Evolutionary conservation across 1,140 invertebrate genomes (phyloP).

Genomic region (Solenopsis invicta): DNA sequence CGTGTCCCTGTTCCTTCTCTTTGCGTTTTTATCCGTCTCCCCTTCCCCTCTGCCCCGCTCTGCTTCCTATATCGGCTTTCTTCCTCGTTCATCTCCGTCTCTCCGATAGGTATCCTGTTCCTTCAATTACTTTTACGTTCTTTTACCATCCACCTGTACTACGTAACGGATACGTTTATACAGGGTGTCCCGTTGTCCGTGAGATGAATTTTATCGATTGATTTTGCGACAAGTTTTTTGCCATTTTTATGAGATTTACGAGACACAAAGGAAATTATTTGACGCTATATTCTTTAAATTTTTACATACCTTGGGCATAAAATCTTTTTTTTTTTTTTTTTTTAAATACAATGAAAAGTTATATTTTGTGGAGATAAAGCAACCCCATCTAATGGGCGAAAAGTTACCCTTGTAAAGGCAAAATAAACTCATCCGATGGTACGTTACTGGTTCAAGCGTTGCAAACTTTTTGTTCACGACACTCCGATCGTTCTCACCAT

Average conservation of each 20-base stretch:
- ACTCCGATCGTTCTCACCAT: not conserved
- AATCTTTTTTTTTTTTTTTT: conserved; percentile 10
- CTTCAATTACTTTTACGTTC: conserved; percentile 56
- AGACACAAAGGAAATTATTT: not conserved
- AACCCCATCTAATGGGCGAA: not conserved
- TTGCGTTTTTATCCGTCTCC: conserved; percentile 42
- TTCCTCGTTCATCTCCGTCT: conserved; percentile 47
- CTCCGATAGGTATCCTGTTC: conserved; percentile 7
- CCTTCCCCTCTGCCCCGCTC: conserved; percentile 61
- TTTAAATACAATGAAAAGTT: not conserved
- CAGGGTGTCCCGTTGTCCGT: conserved; percentile 12
- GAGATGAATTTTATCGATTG: not conserved
- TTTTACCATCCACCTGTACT: conserved; percentile 64
- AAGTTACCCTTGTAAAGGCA: not conserved
- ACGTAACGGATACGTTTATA: conserved; percentile 47
- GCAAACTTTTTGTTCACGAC: not conserved
- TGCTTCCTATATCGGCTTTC: conserved; percentile 50
- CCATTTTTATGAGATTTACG: not conserved
- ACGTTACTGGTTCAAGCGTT: not conserved
- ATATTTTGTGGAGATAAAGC: not conserved
- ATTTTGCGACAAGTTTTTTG: not conserved
- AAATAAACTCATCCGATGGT: not conserved
- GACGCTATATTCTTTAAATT: not conserved
- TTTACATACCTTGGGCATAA: not conserved
- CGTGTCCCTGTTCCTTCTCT: conserved; percentile 13